Percentiles rank a stretch among this genome's conserved stretches.
Evolutionary conservation across 1,140 invertebrate genomes (phyloP).

Genomic region (Zaprionus africanus): DNA sequence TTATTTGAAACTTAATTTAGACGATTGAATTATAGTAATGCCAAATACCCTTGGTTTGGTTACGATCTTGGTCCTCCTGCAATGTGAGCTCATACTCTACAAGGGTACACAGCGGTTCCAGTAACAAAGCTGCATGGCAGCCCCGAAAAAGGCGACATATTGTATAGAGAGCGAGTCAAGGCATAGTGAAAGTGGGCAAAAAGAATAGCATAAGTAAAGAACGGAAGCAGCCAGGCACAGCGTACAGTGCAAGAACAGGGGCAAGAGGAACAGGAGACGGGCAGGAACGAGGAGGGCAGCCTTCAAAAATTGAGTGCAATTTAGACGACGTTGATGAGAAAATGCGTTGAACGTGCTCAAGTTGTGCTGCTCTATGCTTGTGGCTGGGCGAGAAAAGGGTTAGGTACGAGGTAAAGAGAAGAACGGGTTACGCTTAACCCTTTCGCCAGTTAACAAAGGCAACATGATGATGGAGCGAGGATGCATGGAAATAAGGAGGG

Average conservation of each 20-base stretch:
- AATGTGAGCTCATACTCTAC: slow-evolving; percentile 32
- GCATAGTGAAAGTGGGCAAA: slow-evolving; percentile 16
- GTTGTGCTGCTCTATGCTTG: slow-evolving; percentile 65
- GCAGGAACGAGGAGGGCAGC: slow-evolving; percentile 41
- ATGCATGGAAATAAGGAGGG: neutral
- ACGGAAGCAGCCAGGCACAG: slow-evolving; percentile 32
- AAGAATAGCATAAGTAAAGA: slow-evolving; percentile 31
- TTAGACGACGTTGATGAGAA: slow-evolving; percentile 80
- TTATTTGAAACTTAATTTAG: neutral
- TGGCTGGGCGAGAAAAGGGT: slow-evolving; percentile 26
- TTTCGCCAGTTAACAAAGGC: slow-evolving; percentile 69
- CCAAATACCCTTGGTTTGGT: neutral
- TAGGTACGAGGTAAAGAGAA: neutral
- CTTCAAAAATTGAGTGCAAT: slow-evolving; percentile 83
- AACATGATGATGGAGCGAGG: slow-evolving; percentile 16
- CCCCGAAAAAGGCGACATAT: slow-evolving; percentile 47
- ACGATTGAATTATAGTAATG: neutral
- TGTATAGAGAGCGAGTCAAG: slow-evolving; percentile 19
- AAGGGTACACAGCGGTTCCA: slow-evolving; percentile 28
- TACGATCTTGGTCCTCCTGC: neutral
- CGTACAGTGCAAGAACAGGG: neutral
- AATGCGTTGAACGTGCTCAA: slow-evolving; percentile 83
- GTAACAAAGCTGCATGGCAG: slow-evolving; percentile 45
- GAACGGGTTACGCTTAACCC: slow-evolving; percentile 60
- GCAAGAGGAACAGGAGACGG: neutral